Evolutionary conservation across 2,888 invertebrate species (phyloP).

Genomic region (Platycheirus albimanus): DNA sequence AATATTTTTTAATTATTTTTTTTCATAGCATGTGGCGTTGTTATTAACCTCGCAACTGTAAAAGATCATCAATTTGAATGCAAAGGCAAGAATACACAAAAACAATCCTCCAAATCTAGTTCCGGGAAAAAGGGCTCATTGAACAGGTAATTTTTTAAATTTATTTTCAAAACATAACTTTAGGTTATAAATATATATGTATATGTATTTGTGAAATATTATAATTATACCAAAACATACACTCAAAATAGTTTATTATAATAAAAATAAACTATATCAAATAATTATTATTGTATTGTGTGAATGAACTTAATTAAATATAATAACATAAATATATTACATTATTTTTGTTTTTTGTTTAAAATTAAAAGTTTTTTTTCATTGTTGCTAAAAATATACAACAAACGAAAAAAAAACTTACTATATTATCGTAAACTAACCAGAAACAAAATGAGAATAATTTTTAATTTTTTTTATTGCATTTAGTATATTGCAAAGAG

Average conservation of each 20-base stretch:
- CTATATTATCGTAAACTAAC: slow-evolving; percentile 40
- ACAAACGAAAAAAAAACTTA: slow-evolving; percentile 11
- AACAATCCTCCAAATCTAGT: slow-evolving; percentile 75
- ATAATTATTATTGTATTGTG: slow-evolving; percentile 53
- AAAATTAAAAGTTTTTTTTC: slow-evolving; percentile 13
- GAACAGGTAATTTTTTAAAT: slow-evolving; percentile 75
- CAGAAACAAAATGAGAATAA: slow-evolving; percentile 32
- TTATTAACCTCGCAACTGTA: slow-evolving; percentile 93
- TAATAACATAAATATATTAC: slow-evolving; percentile 1
- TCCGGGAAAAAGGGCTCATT: slow-evolving; percentile 77
- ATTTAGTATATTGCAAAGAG: slow-evolving; percentile 47
- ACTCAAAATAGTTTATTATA: slow-evolving; percentile 42
- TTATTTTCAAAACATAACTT: not conserved
- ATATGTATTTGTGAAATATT: slow-evolving; percentile 23
- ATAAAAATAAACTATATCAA: slow-evolving; percentile 25
- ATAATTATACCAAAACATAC: slow-evolving; percentile 32
- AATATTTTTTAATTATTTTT: not conserved
- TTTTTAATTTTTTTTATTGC: slow-evolving; percentile 32
- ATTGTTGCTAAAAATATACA: slow-evolving; percentile 38
- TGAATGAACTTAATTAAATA: slow-evolving; percentile 51
- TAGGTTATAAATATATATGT: slow-evolving; percentile 17
- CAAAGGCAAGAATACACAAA: slow-evolving; percentile 81
- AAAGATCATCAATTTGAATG: slow-evolving; percentile 95
- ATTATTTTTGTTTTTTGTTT: no score
- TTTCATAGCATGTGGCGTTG: slow-evolving; percentile 90